Conservation (phyloP, 2,113 vertebrate genomes). For the Hyla sarda region DNA sequence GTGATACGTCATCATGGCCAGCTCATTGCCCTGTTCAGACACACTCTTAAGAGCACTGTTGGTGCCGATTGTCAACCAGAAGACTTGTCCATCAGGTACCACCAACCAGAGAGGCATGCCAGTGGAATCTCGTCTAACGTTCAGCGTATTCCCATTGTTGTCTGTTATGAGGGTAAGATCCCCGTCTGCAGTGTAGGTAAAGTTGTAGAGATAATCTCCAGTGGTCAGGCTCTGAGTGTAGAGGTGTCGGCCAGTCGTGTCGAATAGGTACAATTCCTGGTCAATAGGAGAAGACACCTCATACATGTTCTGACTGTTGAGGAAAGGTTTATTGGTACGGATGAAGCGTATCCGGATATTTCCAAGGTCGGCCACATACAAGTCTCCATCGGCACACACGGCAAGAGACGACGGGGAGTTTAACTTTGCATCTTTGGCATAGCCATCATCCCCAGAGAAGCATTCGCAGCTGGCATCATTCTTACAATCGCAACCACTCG, state of each 20-base stretch:
- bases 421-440: conserved; percentile 94
- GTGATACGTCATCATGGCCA: conserved; percentile 95
- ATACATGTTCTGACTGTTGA: conserved; percentile 92
- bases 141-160: conserved; percentile 90
- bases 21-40: conserved; percentile 89
- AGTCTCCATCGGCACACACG: conserved; percentile 90
- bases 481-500: conserved; percentile 96
- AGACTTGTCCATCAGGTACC: conserved; percentile 91
- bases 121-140: conserved; percentile 86
- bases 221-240: conserved; percentile 95
- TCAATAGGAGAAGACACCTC: conserved; percentile 94
- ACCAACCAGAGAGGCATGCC: conserved; percentile 95
- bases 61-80: conserved; percentile 97
- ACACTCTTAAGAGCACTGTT: conserved; percentile 92
- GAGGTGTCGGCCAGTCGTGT: conserved; percentile 92
- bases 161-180: conserved; percentile 89
- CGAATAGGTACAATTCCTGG: conserved; percentile 96
- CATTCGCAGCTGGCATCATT: conserved; percentile 97
- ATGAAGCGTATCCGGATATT: conserved; percentile 95
- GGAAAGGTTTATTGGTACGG: conserved; percentile 91
- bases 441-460: conserved; percentile 94
- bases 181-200: conserved; percentile 89
- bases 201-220: conserved; percentile 93
- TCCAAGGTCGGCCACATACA: conserved; percentile 92
- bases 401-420: conserved; percentile 91